Evolutionary conservation across 2,797 vertebrate genomes (phyloP), one percentile per base, ranked within the genome.

Genomic region (Okamejei kenojei): DNA sequence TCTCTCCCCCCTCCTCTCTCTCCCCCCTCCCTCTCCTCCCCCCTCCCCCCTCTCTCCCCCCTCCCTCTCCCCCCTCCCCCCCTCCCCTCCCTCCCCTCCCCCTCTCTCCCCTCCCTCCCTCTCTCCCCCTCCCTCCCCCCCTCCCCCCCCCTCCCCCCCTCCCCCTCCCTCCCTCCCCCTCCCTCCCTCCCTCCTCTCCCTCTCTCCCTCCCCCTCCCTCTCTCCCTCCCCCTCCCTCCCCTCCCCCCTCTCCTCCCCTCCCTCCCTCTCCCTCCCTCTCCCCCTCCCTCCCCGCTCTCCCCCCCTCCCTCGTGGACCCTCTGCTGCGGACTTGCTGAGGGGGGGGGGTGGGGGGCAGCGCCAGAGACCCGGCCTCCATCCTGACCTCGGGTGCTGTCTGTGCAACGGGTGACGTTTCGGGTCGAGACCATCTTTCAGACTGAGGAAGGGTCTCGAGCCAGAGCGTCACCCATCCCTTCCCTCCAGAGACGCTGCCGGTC

Each of bases 141-240:
- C 61, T 74, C 54, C 38, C 45, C 35, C 10, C 71, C 71, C 71
- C 73, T 45, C 35, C 19, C 7, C 17, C 23, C 13, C 73, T 23
- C 93, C 86, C 93, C 82, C 81, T 82, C 94, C 93, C 61, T 4
- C 93, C 90, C 93, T 76, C 35, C 38, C 71, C 82, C 32, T 58
- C 68, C 73, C 32, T 68, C 6, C 17, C 61, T 76, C 93, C 19
- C 88, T 38, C 93, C 3, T 61, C 3, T 9, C 74, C 1, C 2
- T 79, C n/a, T 26, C 65, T 19, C 38, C 15, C 17, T 21, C 15
- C 38, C 11, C 54, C 78, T 2, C 54, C 54, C 35, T 10, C 15
- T 9, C 35, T 2, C 35, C 2, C 15, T 10, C 45, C n/a, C n/a
- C n/a, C n/a, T n/a, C n/a, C n/a, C n/a, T n/a, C n/a, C 23, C 15